phyloP scores from a whole-genome alignment of 2,113 vertebrate species.

The Callaeas wilsoni region DNA sequence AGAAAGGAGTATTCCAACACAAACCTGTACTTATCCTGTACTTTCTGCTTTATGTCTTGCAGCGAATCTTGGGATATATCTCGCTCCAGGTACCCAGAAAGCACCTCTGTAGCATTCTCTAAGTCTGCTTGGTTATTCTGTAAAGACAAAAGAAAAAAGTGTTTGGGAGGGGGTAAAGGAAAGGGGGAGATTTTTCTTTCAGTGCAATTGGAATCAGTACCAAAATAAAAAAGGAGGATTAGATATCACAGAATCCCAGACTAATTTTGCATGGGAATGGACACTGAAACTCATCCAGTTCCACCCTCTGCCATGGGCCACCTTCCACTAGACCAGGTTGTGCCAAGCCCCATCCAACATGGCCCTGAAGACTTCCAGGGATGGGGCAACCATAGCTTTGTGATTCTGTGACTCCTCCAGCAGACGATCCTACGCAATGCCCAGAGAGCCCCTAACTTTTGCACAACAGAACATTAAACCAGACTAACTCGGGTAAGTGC shows the following conservation, averaged over 20 bases:
- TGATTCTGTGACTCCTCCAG: neutral
- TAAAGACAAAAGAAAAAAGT: neutral
- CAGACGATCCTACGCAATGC: neutral
- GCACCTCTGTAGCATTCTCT: slow-evolving; percentile 98
- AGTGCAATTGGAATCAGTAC: neutral
- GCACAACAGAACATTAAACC: neutral
- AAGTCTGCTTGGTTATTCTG: slow-evolving; percentile 99
- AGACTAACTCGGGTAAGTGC: neutral
- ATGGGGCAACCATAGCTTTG: neutral
- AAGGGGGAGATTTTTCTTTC: neutral
- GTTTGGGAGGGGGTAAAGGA: fast-evolving
- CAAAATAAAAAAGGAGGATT: neutral
- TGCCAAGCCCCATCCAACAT: neutral
- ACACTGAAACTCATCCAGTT: neutral
- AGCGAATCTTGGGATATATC: slow-evolving; percentile 99
- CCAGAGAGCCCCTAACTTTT: neutral
- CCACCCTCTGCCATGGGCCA: neutral
- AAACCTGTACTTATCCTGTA: slow-evolving; percentile 99
- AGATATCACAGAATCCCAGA: neutral
- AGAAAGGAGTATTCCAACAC: neutral
- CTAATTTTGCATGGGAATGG: neutral
- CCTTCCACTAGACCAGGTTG: neutral
- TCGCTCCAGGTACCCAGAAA: slow-evolving; percentile 97
- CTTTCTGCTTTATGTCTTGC: slow-evolving; percentile 99
- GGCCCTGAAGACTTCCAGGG: neutral